Evolutionary conservation across 2,113 vertebrate genomes (phyloP), one percentile per base, ranked within the genome.

Genomic region (Ranitomeya imitator): DNA sequence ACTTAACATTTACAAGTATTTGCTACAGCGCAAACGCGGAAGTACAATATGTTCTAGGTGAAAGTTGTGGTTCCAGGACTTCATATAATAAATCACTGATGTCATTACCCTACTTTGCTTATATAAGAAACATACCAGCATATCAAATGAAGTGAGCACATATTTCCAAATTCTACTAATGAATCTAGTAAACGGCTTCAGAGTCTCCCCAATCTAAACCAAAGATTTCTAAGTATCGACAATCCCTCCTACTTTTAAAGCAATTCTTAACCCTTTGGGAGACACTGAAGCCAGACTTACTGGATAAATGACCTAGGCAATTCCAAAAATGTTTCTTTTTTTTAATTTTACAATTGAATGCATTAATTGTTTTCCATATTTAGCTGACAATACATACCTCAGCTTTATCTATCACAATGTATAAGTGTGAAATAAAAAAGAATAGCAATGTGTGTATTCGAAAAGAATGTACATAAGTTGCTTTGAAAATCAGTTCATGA

Each of bases 181-280:
- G 21, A 90, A 90, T 11, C 88, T 55, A 21, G 86, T 85, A 88
- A 91, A 92, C 51, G 73, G 88, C 90, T 87, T 79, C 74, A 90
- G 91, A 91, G 90, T 90, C 90, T 91, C 90, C 92, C 91, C 81
- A 89, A 85, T 79, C 0, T 78, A 94, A 92, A 92, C 93, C 92
- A 94, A 94, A 94, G 93, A 94, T 91, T 89, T 89, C 76, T 90
- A 90, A 89, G 88, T 93, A 92, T 89, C 86, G 93, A 94, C 94
- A 94, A 93, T 93, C 92, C 0, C 0, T 92, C 79, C 89, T 91
- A 91, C 91, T 83, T 91, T 86, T 84, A 90, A 90, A 91, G 92
- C 92, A 93, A 92, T 93, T 93, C 90, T 91, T 90, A 90, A 7
- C 0, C 90, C 71, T 86, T 89, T 86, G 90, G 93, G 90, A 91